Percentiles rank a stretch among this genome's conserved stretches.
Evolutionary conservation across 2,888 invertebrate genomes (phyloP).

Genomic region (Cataglyphis livida): DNA sequence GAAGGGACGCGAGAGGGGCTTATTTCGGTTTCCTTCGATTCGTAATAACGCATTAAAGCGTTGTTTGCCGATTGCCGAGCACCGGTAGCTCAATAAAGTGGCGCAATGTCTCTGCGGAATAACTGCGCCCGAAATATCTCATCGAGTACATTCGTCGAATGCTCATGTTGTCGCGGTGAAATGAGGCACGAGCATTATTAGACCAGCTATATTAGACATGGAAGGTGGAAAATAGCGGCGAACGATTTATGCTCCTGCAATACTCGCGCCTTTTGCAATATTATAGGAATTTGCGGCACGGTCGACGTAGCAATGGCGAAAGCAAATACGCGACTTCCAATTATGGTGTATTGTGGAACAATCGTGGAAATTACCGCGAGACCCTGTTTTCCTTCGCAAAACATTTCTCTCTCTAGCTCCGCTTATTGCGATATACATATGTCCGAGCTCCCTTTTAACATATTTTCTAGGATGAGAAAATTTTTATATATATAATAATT

Average conservation of each 20-base stretch:
- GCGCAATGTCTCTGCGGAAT: background rate
- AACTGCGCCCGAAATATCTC: slow-evolving; percentile 29
- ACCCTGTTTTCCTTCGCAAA: slow-evolving; percentile 7
- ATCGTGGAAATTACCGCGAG: slow-evolving; percentile 31
- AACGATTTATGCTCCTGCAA: slow-evolving; percentile 32
- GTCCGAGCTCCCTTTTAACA: background rate
- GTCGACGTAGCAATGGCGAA: slow-evolving; percentile 9
- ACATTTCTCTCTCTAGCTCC: background rate
- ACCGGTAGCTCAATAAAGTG: background rate
- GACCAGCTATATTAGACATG: slow-evolving; percentile 9
- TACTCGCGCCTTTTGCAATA: slow-evolving; percentile 37
- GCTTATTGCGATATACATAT: background rate
- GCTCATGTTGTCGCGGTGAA: slow-evolving; percentile 28
- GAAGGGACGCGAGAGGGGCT: background rate
- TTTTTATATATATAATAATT: background rate
- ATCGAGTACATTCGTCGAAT: slow-evolving; percentile 28
- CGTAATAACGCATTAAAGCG: slow-evolving; percentile 44
- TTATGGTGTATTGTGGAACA: slow-evolving; percentile 36
- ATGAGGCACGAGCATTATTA: slow-evolving; percentile 9
- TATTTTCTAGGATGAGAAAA: background rate
- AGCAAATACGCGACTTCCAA: slow-evolving; percentile 48
- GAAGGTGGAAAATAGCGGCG: slow-evolving; percentile 23
- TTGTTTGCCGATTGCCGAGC: background rate
- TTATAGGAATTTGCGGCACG: slow-evolving; percentile 41
- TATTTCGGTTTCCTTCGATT: slow-evolving; percentile 20